Evolutionary conservation across 2,113 vertebrate species (phyloP), one percentile per base, ranked within the genome.

Genomic region (Oryzias celebensis): DNA sequence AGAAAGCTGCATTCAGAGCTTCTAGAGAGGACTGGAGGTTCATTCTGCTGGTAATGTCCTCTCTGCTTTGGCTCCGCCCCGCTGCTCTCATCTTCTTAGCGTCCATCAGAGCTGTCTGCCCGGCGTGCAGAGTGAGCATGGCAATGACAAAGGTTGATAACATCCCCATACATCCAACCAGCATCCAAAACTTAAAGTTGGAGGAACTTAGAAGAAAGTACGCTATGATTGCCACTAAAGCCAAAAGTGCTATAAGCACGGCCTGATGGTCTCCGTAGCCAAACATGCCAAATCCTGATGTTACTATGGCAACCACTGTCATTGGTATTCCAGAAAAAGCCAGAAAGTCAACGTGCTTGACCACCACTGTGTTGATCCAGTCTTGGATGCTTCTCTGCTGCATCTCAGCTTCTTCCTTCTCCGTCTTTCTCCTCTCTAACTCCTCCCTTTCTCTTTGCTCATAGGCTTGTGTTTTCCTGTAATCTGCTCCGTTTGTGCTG

Each of bases 181-280:
- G 58, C 88, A 87, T 90, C 88, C 88, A 91, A 58, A 90, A 91
- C 49, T 87, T 82, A 15, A 90, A 85, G 69, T 85, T 72, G 0
- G 57, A 48, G 0, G 64, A 68, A 5, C 74, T 85, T 8, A 90
- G 28, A 5, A 91, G 69, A 13, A 65, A 24, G 47, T 71, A 89
- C 14, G 61, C 68, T 5, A 87, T 85, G 20, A 75, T 2, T 3
- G 58, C 47, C 4, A 91, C 78, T 20, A 91, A 54, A 23, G 23
- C 53, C 52, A 90, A 49, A 46, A 89, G 71, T 4, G 73, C 64
- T 17, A 89, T 59, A 5, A 91, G 70, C 31, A 85, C 87, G 49
- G 77, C 79, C 59, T 81, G 79, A 58, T 91, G 84, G 10, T 68
- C 52, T 12, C 87, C 90, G 2, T 87, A 91, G 3, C 88, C 90